A percentile compares a stretch with the other conserved stretches of the same genome.
phyloP scores from a whole-genome alignment of 2,113 vertebrate genomes.

The Cryptotis parvus region DNA sequence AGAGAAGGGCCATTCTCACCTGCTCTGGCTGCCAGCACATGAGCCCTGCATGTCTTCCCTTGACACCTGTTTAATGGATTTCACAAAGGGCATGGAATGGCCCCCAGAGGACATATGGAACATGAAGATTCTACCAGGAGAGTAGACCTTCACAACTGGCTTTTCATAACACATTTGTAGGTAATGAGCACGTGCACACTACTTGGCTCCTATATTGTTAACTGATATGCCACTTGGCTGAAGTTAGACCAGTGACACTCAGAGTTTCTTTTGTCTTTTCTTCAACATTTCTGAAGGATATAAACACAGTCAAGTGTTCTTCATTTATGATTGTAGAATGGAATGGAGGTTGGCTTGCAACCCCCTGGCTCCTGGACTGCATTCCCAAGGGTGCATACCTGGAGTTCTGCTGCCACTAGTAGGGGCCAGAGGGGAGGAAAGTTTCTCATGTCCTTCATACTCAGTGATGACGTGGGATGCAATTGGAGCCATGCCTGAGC shows the following conservation, averaged over 20 bases:
- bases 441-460: too few relatives aligned
- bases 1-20: neutral
- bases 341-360: too few relatives aligned
- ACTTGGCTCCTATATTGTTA: too few relatives aligned
- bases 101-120: neutral
- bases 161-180: rapidly evolving
- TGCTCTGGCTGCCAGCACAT: too few relatives aligned
- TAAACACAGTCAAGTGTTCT: neutral
- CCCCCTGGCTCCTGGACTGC: too few relatives aligned
- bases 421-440: neutral
- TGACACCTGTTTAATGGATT: rapidly evolving
- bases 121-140: neutral
- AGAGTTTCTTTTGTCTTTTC: neutral
- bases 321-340: too few relatives aligned
- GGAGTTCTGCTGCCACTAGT: rapidly evolving
- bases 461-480: rapidly evolving
- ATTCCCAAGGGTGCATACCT: too few relatives aligned
- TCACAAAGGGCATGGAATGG: too few relatives aligned
- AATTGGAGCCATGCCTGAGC: rapidly evolving
- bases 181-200: too few relatives aligned
- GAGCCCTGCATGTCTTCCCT: rapidly evolving
- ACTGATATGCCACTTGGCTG: neutral
- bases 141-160: neutral
- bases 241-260: neutral
- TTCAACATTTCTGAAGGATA: neutral